Base-by-base conservation (phyloP, 2,888 invertebrate species). In the Amiota mariae region DNA sequence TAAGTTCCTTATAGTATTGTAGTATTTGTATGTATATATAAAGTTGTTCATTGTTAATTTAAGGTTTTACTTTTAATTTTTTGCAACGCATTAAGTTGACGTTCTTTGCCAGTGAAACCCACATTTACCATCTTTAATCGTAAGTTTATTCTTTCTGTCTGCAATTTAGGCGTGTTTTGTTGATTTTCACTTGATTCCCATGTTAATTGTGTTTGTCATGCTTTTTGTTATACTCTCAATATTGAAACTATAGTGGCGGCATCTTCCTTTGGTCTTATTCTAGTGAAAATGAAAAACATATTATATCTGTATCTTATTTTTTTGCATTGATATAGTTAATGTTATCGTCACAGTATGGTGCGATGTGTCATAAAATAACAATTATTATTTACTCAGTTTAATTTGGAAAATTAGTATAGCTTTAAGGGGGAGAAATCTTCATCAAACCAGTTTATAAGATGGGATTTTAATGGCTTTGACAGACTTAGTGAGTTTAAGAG, bases 201-300 rank as follows among this genome's bases (percentile, higher is more conserved):
- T 85, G 85, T 85, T 85, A 83, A 83, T 83, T 83, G 83, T 83
- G 85, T 83, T 85, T 83, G 83, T 83, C 85, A 83, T 83, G 83
- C 83, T 80, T 78, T 59, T 76, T 79, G 78, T 67, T 79, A 72
- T 75, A 76, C 73, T 71, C 72, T 66, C 81, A 36, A 24, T n/a
- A 51, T 13, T 20, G 51, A 11, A 8, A 1, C 49, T 8, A 8
- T 13, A 12, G 63, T 13, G 51, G 49, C 67, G 67, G 67, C 48
- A 51, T 51, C 20, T 20, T 68, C n/a, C 24, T 48, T 47, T 12
- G 47, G n/a, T 13, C 49, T 15, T 10, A 12, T 48, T 66, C 66
- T 24, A 12, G 10, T 47, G 67, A 10, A 67, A 36, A 63, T 36
- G n/a, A 13, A 51, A 51, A 20, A 51, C 36, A 49, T 6, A 20